phyloP scores from a whole-genome alignment of 2,797 vertebrate species.

The Falco naumanni region DNA sequence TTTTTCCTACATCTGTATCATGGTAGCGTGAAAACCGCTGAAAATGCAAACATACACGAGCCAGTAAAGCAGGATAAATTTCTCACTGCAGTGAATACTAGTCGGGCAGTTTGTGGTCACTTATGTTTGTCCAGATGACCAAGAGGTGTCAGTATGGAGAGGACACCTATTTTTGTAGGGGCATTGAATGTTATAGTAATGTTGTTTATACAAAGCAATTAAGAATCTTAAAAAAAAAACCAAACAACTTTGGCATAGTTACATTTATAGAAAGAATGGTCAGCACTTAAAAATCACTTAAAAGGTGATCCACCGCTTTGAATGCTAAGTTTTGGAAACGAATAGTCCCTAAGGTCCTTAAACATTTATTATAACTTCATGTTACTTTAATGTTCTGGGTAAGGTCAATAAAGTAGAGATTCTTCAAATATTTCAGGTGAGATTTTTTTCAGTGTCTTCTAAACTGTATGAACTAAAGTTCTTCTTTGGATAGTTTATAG shows the following conservation, averaged over 20 bases:
- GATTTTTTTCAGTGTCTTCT: background rate
- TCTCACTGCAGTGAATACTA: background rate
- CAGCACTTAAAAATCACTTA: background rate
- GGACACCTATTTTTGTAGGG: background rate
- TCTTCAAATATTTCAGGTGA: constrained; percentile 38
- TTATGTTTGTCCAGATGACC: background rate
- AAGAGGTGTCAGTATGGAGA: background rate
- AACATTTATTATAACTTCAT: background rate
- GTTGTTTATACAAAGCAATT: background rate
- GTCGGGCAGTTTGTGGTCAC: background rate
- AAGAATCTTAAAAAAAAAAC: background rate
- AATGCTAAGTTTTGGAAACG: background rate
- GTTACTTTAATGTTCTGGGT: background rate
- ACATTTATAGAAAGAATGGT: background rate
- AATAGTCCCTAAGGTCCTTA: background rate
- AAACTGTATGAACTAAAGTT: background rate
- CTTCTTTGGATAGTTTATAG: background rate
- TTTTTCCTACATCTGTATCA: background rate
- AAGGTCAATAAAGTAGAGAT: constrained; percentile 13
- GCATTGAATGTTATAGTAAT: background rate
- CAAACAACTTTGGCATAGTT: background rate
- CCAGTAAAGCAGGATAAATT: background rate
- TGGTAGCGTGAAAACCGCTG: background rate
- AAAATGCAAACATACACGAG: background rate
- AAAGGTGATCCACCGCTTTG: background rate